These are phyloP conservation scores for Crotalus viridis DNA, from an alignment of 2,113 vertebrate genomes.

Conservation along the genomic window DNA sequence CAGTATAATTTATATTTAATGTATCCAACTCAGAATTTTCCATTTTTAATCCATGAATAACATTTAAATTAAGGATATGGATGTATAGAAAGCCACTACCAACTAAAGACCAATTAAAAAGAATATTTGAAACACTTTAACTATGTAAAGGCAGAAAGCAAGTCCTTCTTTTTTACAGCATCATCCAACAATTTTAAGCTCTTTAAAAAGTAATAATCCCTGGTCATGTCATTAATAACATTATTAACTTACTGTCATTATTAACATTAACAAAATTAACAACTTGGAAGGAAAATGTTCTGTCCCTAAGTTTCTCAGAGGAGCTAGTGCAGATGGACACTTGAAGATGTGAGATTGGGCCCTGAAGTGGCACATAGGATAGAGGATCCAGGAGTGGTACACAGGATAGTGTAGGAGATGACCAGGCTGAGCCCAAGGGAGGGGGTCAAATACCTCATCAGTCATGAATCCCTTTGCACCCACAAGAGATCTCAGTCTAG, in stretches of 20 bases:
- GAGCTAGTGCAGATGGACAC: not conserved
- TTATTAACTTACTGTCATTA: not conserved
- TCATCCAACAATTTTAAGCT: not conserved
- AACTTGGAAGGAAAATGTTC: not conserved
- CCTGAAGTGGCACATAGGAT: not conserved
- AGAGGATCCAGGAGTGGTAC: not conserved
- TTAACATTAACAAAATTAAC: not conserved
- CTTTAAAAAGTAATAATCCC: not conserved
- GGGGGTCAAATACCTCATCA: not conserved
- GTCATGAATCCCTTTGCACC: not conserved
- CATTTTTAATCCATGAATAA: not conserved
- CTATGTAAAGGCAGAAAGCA: not conserved
- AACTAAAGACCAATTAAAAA: not conserved
- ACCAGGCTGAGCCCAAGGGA: not conserved
- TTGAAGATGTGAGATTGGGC: not conserved
- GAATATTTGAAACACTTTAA: not conserved
- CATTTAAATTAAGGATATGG: not conserved
- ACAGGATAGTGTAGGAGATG: too few species aligned
- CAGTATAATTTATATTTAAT: not conserved
- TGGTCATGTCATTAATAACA: not conserved
- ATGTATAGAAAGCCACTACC: not conserved
- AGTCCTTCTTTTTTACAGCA: not conserved
- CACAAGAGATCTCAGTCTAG: not conserved
- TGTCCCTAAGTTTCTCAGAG: not conserved
- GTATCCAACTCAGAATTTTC: conserved; percentile 19